Evolutionary conservation across 2,113 vertebrate species (phyloP), one percentile per base, ranked within the genome.

Genomic region (Elephas maximus): DNA sequence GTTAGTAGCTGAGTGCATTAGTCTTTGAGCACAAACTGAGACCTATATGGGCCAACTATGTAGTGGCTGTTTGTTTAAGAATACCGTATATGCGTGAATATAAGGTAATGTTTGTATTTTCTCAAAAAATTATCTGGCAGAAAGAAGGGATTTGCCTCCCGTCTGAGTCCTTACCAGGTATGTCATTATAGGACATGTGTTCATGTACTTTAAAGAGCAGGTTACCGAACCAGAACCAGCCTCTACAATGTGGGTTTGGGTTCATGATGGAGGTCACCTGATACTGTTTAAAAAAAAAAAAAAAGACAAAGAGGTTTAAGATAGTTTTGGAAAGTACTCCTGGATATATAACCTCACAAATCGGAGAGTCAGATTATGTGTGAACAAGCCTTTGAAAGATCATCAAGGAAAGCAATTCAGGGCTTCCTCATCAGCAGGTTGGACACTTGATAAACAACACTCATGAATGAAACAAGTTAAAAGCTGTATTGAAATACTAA

Each of bases 331-430:
- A 95, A 92, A 95, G 26, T 28, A 48, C 74, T 91, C 48, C 74
- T 83, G 77, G 85, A 45, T 94, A 18, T 79, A 79, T 63, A 92
- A 92, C 53, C 79, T 79, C 92, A 67, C 33, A 69, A 48, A 96
- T 81, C 33, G 60, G 95, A 91, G 73, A 86, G 73, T 95, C 60
- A 71, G 77, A 44, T 94, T 71, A 95, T 93, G 95, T 96, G 86
- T 94, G 93, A 97, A 94, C 86, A 91, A 91, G 37, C 18, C 48
- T 94, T 86, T 80, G 63, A 96, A 88, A 96, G 86, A 74, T 37
- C 53, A 24, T 93, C 93, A 79, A 67, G 71, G 53, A 97, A 94
- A 94, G 67, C 74, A 94, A 79, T 91, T 96, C 67, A 94, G 67
- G 44, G 82, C 82, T 88, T 96, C 14, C 14, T 18, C 69, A 80